Evolutionary conservation across 64 coral and sea anemone genomes (phyloP), one percentile per base, ranked within the genome.

Genomic region (Porites lutea): DNA sequence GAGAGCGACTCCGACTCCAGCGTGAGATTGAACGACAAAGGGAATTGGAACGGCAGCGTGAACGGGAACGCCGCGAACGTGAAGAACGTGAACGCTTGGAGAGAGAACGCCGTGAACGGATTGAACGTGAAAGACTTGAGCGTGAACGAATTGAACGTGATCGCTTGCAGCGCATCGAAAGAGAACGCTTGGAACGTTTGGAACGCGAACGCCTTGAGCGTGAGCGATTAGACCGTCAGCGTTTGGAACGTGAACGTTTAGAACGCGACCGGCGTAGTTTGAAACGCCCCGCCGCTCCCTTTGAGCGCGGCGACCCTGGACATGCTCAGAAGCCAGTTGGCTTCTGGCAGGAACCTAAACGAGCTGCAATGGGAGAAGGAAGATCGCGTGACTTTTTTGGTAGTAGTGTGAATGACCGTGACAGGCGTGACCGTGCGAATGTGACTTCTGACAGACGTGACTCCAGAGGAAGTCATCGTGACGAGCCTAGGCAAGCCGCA

Each of bases 131-230:
- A 88, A 98, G 93, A 89, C 79, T 98, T 7, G 89, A 95, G 82
- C 96, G 96, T 51, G 96, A 98, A 81, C 96, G 96, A 61, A 92
- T 95, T 75, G 96, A 98, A 74, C 93, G 82, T 21, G 93, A 95
- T 65, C 93, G 96, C 78, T 86, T 98, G 11, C 93, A 98, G 19
- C 93, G 96, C 43, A 95, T 98, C 44, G 96, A 98, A 82, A 93
- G 93, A 70, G 96, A 98, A 75, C 92, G 93, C 12, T 85, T 95
- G 48, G 93, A 95, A 79, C 93, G 96, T 64, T 92, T 98, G 85
- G 96, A 98, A 90, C 96, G 96, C 75, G 93, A 98, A 86, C 82
- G 92, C 44, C n/a, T 98, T 80, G 96, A 98, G 83, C 93, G 96
- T 74, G 96, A 98, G 63, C 93, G 96, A 49, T 49, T 92, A 65